Conservation (phyloP, 2,888 invertebrate genomes). For the Nycteola revayana region DNA sequence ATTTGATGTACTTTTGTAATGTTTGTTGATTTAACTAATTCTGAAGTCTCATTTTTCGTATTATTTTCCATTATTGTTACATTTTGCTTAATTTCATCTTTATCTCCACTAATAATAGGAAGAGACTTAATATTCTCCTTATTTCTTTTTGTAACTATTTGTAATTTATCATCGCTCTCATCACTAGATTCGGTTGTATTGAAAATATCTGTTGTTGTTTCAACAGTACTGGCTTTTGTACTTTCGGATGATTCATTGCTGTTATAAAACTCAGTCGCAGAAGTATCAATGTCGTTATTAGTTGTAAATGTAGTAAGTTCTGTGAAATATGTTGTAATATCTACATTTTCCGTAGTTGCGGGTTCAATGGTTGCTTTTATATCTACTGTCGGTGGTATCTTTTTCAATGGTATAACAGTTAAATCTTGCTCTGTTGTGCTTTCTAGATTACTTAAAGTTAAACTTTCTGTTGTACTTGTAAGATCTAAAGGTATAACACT, state of each 20-base stretch:
- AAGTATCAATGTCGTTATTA: constrained; percentile 7
- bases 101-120: no score
- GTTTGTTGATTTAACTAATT: no score
- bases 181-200: constrained; percentile 5
- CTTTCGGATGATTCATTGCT: neutral
- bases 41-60: no score
- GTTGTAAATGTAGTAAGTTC: neutral
- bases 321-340: constrained; percentile 21
- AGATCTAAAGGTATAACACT: constrained; percentile 71
- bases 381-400: constrained; percentile 43
- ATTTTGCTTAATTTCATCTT: no score
- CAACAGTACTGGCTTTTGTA: no score
- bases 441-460: constrained; percentile 49
- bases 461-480: constrained; percentile 64
- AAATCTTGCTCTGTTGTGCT: constrained; percentile 63
- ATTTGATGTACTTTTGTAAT: no score
- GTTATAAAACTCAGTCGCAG: constrained; percentile 7
- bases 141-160: constrained; percentile 11
- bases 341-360: constrained; percentile 39
- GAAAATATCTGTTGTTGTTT: constrained; percentile 12
- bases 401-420: constrained; percentile 66
- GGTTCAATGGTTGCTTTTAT: constrained; percentile 56
- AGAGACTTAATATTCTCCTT: neutral
- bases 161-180: constrained; percentile 22
- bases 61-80: no score